These are phyloP conservation scores for Philotrypesis tridentata DNA, from an alignment of 1,140 invertebrate genomes.

Conservation along the genomic window DNA sequence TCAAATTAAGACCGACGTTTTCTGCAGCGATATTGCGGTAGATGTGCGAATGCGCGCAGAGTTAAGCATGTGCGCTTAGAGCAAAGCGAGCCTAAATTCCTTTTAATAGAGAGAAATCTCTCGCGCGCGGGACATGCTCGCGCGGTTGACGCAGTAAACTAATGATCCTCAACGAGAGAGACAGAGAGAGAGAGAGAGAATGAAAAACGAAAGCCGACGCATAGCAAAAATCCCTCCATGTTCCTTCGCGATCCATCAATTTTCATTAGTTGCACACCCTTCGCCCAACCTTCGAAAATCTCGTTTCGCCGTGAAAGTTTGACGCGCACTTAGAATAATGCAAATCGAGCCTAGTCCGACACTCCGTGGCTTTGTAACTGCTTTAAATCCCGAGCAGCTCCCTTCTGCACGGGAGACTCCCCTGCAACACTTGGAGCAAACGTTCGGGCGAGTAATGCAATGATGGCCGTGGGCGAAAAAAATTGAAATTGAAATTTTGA, in stretches of 20 bases:
- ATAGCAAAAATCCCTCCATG: background rate
- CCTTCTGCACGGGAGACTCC: background rate
- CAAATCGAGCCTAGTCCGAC: slow-evolving; percentile 11
- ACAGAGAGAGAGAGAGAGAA: too few relatives aligned
- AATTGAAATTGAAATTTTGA: too few relatives aligned
- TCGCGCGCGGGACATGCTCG: too few relatives aligned
- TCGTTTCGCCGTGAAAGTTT: background rate
- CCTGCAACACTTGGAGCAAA: background rate
- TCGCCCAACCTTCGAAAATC: slow-evolving; percentile 7
- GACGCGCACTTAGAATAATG: slow-evolving; percentile 40
- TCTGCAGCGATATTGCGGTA: too few relatives aligned
- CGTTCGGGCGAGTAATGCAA: background rate
- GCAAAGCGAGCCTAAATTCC: too few relatives aligned
- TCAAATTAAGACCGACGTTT: too few relatives aligned
- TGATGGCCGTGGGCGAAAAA: background rate
- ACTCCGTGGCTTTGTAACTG: slow-evolving; percentile 1
- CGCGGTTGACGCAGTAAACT: background rate
- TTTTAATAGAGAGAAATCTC: too few relatives aligned
- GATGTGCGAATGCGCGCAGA: too few relatives aligned
- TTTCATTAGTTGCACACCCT: slow-evolving; percentile 3
- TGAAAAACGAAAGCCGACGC: too few relatives aligned
- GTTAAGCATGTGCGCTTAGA: too few relatives aligned
- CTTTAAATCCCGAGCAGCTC: background rate
- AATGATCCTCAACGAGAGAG: too few relatives aligned
- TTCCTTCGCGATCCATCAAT: background rate